Evolutionary conservation across 2,113 vertebrate species (phyloP).

Genomic region (Chelonoidis abingdonii): DNA sequence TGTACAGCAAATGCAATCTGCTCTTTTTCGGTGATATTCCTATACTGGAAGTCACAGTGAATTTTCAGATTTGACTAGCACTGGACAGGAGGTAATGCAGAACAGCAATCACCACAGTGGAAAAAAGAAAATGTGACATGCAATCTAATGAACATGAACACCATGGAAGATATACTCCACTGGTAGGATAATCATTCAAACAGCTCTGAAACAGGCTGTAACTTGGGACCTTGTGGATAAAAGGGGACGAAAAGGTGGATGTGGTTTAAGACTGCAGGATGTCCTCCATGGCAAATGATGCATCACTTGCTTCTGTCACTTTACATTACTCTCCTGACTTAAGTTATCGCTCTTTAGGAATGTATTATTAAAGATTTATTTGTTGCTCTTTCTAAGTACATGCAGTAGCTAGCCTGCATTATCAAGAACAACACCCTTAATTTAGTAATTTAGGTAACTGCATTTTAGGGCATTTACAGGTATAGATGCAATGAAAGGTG

Average conservation of each 20-base stretch:
- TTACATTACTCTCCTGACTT: background rate
- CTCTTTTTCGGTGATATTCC: background rate
- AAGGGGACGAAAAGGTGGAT: background rate
- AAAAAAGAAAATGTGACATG: background rate
- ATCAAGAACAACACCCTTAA: background rate
- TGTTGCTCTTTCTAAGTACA: background rate
- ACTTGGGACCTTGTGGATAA: background rate
- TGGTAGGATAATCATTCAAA: background rate
- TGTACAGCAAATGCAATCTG: background rate
- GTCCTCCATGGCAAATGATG: accelerated
- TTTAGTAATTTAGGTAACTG: background rate
- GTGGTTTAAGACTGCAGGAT: background rate
- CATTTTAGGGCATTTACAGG: background rate
- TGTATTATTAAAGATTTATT: background rate
- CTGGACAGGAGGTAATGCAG: background rate
- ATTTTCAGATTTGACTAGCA: background rate
- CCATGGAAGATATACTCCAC: accelerated
- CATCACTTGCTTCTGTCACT: background rate
- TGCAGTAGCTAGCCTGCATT: background rate
- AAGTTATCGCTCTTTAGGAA: background rate
- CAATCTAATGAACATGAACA: accelerated
- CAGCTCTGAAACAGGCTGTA: background rate
- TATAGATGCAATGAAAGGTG: background rate
- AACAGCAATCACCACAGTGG: background rate
- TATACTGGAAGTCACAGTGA: background rate